Evolutionary conservation across 2,888 invertebrate species (phyloP).

Genomic region (Himalopsyche kuldschensis): DNA sequence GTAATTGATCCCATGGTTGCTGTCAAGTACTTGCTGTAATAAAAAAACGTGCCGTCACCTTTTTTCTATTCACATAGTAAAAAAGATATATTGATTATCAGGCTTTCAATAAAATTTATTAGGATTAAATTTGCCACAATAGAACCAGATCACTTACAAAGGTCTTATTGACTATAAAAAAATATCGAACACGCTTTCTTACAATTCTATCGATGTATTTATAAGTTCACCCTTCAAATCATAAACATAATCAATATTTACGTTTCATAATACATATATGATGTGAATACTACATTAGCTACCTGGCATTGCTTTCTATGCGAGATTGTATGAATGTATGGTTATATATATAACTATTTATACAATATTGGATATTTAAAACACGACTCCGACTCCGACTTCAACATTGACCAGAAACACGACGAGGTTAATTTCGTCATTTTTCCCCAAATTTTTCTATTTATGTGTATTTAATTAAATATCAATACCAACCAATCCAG

Average conservation of each 20-base stretch:
- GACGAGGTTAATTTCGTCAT: no score
- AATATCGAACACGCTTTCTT: neutral
- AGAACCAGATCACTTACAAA: neutral
- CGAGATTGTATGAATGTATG: no score
- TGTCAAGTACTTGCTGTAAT: neutral
- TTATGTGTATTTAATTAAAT: no score
- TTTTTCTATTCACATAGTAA: slow-evolving; percentile 6
- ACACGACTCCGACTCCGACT: no score
- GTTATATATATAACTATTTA: no score
- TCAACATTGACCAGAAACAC: no score
- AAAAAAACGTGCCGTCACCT: slow-evolving; percentile 8
- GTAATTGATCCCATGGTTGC: slow-evolving; percentile 7
- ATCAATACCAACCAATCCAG: no score
- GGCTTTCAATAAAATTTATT: neutral
- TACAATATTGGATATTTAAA: no score
- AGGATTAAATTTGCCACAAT: neutral
- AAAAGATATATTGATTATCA: slow-evolving; percentile 6
- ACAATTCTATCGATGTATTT: neutral
- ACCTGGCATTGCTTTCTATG: no score
- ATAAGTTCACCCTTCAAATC: neutral
- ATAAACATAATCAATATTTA: neutral
- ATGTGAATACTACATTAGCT: no score
- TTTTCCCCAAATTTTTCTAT: no score
- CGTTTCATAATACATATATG: no score
- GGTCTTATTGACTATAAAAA: neutral